Conservation (phyloP, 64 coral and sea anemone species). For the Cladopsammia gracilis region DNA sequence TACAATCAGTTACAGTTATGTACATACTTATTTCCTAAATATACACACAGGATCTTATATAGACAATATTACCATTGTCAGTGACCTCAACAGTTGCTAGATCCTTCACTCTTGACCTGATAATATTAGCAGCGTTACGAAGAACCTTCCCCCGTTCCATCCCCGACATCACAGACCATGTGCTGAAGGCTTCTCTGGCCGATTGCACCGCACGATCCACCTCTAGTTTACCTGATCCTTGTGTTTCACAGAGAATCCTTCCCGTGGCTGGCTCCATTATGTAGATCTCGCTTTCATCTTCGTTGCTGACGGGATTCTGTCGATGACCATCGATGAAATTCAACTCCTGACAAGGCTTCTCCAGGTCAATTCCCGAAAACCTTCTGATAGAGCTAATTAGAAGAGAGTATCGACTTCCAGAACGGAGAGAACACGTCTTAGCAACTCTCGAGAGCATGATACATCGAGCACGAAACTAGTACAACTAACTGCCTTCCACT, state of each 20-base stretch:
- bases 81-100: constrained; percentile 79
- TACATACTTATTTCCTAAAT: neutral
- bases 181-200: constrained; percentile 75
- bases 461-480: no score
- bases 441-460: neutral
- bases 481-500: no score
- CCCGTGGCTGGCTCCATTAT: constrained; percentile 85
- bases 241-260: constrained; percentile 75
- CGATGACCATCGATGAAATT: constrained; percentile 85
- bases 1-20: neutral
- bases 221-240: constrained; percentile 88
- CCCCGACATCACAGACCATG: constrained; percentile 85
- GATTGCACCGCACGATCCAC: constrained; percentile 83
- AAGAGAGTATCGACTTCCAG: neutral
- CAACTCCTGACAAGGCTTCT: constrained; percentile 58
- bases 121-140: constrained; percentile 69
- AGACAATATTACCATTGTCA: constrained; percentile 73
- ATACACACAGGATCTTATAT: neutral
- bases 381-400: neutral
- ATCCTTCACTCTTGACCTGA: constrained; percentile 73
- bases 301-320: constrained; percentile 73
- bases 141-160: constrained; percentile 82
- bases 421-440: neutral
- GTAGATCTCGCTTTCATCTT: constrained; percentile 61
- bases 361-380: neutral